A percentile compares a stretch with the other conserved stretches of the same genome.
phyloP scores from a whole-genome alignment of 1,140 invertebrate species.

The Drosophila chauvacae region DNA sequence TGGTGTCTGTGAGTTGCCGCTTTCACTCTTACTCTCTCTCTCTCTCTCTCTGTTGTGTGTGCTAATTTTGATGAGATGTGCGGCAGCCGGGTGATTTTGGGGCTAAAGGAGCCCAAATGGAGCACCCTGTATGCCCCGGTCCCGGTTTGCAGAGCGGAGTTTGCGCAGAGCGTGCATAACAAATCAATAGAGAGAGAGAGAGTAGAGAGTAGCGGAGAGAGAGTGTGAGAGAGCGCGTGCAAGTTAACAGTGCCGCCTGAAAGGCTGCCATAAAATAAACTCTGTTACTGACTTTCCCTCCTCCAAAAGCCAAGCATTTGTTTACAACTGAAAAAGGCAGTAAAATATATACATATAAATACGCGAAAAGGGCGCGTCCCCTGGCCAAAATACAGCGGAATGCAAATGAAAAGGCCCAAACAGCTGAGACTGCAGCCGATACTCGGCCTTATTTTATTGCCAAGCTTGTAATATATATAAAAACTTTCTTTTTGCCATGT shows the following conservation, averaged over 20 bases:
- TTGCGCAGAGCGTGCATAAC: slow-evolving; percentile 63
- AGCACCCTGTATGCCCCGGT: slow-evolving; percentile 55
- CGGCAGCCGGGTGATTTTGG: slow-evolving; percentile 20
- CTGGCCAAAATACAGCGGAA: slow-evolving; percentile 32
- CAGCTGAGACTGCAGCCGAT: slow-evolving; percentile 54
- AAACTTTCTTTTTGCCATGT: slow-evolving; percentile 40
- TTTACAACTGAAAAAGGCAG: slow-evolving; percentile 50
- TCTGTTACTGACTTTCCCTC: slow-evolving; percentile 31
- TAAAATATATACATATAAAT: neutral
- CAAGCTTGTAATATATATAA: slow-evolving; percentile 48
- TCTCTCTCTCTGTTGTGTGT: slow-evolving; percentile 19
- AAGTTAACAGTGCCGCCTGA: slow-evolving; percentile 64
- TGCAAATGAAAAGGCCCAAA: slow-evolving; percentile 35
- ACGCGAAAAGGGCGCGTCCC: slow-evolving; percentile 68
- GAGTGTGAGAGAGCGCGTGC: neutral
- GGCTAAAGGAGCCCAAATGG: neutral
- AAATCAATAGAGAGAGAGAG: slow-evolving; percentile 60
- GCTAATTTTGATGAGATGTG: slow-evolving; percentile 31
- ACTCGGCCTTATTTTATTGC: slow-evolving; percentile 8
- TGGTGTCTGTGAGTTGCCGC: slow-evolving; percentile 3
- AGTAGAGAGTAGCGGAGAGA: neutral
- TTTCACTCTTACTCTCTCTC: neutral
- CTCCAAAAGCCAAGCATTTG: slow-evolving; percentile 39
- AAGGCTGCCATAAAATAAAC: slow-evolving; percentile 71
- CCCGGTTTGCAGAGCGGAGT: slow-evolving; percentile 42